These are phyloP conservation scores for Dolichotis patagonum DNA, from an alignment of 2,113 vertebrate genomes.

Conservation along the genomic window DNA sequence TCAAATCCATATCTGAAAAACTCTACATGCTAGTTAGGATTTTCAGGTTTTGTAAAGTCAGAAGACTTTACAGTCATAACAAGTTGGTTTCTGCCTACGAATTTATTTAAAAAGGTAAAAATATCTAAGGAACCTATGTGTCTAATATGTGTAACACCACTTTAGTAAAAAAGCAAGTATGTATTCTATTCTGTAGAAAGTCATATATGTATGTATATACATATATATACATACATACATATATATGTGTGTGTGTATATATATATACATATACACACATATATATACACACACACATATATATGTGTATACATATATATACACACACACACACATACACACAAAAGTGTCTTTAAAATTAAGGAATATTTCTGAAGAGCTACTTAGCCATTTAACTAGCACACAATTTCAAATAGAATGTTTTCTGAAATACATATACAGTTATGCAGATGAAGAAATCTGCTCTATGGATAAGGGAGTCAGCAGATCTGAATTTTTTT, in stretches of 20 bases:
- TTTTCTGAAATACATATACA: not conserved
- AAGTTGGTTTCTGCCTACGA: not conserved
- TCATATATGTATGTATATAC: too few species aligned
- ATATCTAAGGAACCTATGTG: not conserved
- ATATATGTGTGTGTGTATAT: too few species aligned
- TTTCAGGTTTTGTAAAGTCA: not conserved
- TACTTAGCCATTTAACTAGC: conserved; percentile 5
- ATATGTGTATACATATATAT: too few species aligned
- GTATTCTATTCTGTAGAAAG: not conserved
- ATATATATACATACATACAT: too few species aligned
- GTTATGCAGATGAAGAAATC: not conserved
- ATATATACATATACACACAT: too few species aligned
- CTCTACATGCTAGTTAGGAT: not conserved
- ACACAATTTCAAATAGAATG: not conserved
- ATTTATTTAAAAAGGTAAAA: conserved; percentile 25
- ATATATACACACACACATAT: too few species aligned
- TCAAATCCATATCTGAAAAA: not conserved
- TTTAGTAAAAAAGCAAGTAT: conserved; percentile 44
- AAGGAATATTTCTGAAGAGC: not conserved
- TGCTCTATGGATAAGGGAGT: not conserved
- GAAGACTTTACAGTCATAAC: not conserved
- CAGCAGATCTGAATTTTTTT: not conserved
- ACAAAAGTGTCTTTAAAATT: conserved; percentile 3
- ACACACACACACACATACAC: too few species aligned
- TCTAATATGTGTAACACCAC: not conserved